A percentile compares a stretch with the other conserved stretches of the same genome.
These are phyloP conservation scores for Ochlodes sylvanus DNA, from an alignment of 2,888 invertebrate genomes.

Conservation along the genomic window DNA sequence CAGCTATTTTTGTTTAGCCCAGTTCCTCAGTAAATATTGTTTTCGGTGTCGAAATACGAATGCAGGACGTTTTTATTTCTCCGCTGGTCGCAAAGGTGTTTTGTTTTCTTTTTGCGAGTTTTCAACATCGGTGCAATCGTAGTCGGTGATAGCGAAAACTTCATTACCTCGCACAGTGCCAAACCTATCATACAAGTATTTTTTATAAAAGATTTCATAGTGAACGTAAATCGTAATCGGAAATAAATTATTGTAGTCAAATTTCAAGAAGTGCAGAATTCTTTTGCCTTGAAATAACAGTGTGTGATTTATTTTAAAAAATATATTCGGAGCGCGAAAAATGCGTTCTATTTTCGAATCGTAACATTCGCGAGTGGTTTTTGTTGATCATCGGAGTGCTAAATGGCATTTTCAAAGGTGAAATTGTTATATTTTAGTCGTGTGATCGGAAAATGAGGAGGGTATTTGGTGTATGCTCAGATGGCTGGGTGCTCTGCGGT, in stretches of 20 bases:
- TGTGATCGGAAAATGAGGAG: slow-evolving; percentile 72
- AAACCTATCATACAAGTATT: slow-evolving; percentile 24
- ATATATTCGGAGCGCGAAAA: slow-evolving; percentile 29
- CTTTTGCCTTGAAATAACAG: slow-evolving; percentile 22
- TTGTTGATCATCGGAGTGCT: slow-evolving; percentile 47
- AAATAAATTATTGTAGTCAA: slow-evolving; percentile 6
- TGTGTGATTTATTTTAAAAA: slow-evolving; percentile 13
- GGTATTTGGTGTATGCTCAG: slow-evolving; percentile 83
- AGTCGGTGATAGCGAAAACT: slow-evolving; percentile 31
- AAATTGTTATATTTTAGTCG: slow-evolving; percentile 52
- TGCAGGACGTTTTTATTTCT: slow-evolving; percentile 55
- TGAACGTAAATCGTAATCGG: slow-evolving; percentile 13
- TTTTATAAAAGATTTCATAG: slow-evolving; percentile 24
- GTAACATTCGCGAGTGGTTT: slow-evolving; percentile 34
- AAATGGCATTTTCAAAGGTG: slow-evolving; percentile 60
- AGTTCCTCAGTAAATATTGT: slow-evolving; percentile 79
- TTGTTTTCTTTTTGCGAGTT: slow-evolving; percentile 33
- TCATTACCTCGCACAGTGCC: slow-evolving; percentile 34
- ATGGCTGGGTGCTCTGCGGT: slow-evolving; percentile 81
- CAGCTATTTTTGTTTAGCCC: slow-evolving; percentile 79
- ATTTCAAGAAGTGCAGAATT: slow-evolving; percentile 20
- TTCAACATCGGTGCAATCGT: slow-evolving; percentile 28
- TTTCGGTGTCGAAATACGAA: slow-evolving; percentile 68
- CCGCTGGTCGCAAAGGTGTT: slow-evolving; percentile 20
- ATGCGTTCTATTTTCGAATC: slow-evolving; percentile 36